A percentile compares a stretch with the other conserved stretches of the same genome.
These are phyloP conservation scores for Fundulus diaphanus DNA, from an alignment of 2,797 vertebrate genomes.

Conservation along the genomic window DNA sequence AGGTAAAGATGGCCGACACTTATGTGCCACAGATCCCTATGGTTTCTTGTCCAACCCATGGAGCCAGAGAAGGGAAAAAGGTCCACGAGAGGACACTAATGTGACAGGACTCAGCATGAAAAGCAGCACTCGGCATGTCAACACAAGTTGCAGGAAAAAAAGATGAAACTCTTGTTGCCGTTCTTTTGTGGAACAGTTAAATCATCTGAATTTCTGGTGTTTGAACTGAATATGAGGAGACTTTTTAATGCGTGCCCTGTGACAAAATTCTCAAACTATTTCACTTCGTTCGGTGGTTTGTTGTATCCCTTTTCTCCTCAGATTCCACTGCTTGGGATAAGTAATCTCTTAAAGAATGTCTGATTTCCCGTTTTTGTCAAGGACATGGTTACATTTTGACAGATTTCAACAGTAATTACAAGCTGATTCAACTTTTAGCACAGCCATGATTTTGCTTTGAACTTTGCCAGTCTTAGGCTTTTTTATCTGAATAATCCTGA, in stretches of 20 bases:
- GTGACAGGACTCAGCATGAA: conserved; percentile 52
- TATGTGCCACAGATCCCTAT: conserved; percentile 77
- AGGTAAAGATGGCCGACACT: conserved; percentile 74
- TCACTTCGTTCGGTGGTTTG: conserved; percentile 43
- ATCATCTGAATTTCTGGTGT: conserved; percentile 46
- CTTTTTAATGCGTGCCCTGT: conserved; percentile 44
- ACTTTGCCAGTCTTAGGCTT: conserved; percentile 27
- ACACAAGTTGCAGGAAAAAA: conserved; percentile 74
- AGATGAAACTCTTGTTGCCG: conserved; percentile 78
- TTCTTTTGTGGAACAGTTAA: conserved; percentile 35
- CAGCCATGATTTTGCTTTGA: conserved; percentile 27
- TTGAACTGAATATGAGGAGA: conserved; percentile 50
- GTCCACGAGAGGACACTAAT: conserved; percentile 44
- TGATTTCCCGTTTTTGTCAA: conserved; percentile 12
- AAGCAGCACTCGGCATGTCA: conserved; percentile 56
- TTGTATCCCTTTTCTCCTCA: conserved; percentile 47
- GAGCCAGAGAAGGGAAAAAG: conserved; percentile 48
- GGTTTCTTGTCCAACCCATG: conserved; percentile 79
- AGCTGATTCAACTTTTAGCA: conserved; percentile 26
- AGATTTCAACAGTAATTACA: conserved; percentile 19
- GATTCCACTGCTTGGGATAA: conserved; percentile 41
- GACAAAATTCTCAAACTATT: conserved; percentile 45
- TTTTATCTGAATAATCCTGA: conserved; percentile 29
- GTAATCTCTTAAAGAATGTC: conserved; percentile 49
- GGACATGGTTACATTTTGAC: conserved; percentile 16